phyloP scores from a whole-genome alignment of 64 coral and sea anemone species.

The Cladopsammia gracilis region DNA sequence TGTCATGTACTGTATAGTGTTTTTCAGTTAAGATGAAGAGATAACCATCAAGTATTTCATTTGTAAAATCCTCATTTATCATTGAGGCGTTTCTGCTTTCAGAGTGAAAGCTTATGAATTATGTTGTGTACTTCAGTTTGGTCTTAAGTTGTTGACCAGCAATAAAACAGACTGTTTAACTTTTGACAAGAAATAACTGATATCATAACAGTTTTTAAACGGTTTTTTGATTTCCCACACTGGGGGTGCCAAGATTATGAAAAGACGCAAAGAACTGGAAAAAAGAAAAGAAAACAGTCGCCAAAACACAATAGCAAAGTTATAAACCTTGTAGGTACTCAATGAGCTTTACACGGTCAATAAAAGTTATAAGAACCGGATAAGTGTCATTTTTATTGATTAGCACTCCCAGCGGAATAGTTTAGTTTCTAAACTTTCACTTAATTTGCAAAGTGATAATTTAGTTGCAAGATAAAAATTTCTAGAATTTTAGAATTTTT shows the following conservation, averaged over 20 bases:
- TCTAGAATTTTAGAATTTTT: background rate
- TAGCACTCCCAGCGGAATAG: background rate
- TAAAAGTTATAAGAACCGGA: background rate
- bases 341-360: background rate
- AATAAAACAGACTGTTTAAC: background rate
- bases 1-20: too few species aligned
- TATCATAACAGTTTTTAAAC: background rate
- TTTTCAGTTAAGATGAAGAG: too few species aligned
- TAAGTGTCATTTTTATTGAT: background rate
- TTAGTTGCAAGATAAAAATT: background rate
- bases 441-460: background rate
- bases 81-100: background rate
- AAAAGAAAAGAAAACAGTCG: background rate
- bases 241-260: background rate
- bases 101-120: background rate
- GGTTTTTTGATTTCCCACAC: background rate
- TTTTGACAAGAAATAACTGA: background rate
- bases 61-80: too few species aligned
- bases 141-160: background rate
- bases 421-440: background rate
- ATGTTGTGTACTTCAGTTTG: background rate
- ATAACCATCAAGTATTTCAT: too few species aligned
- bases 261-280: background rate
- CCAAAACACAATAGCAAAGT: background rate
- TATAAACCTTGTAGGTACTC: conserved; percentile 4